Conservation (phyloP, 1,140 invertebrate genomes). For the Tigriopus japonicus region DNA sequence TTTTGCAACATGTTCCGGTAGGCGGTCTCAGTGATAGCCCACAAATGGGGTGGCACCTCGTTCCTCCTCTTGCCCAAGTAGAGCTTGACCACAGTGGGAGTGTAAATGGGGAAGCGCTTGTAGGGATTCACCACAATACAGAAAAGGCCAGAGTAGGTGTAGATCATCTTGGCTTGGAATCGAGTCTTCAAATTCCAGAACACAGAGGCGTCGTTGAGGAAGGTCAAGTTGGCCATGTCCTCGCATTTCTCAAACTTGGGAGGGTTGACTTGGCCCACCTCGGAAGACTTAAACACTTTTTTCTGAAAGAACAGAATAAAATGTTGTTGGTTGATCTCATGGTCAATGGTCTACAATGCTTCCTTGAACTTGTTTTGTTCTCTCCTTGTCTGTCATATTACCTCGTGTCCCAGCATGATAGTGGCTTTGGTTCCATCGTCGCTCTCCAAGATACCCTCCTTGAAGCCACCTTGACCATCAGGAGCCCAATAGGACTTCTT, state of each 20-base stretch:
- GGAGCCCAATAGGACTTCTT: conserved; percentile 99
- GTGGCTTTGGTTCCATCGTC: conserved; percentile 7
- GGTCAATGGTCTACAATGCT: too few species aligned
- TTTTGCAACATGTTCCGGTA: conserved; percentile 14
- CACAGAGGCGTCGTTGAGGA: conserved; percentile 80
- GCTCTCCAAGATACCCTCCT: conserved; percentile 45
- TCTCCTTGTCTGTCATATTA: background rate
- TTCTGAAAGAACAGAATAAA: conserved; percentile 32
- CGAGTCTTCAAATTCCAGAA: conserved; percentile 95
- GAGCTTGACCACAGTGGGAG: conserved; percentile 31
- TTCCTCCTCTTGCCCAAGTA: conserved; percentile 39
- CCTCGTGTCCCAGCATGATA: conserved; percentile 7
- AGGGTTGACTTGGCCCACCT: conserved; percentile 45
- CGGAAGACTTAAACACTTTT: conserved; percentile 92
- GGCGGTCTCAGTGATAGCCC: conserved; percentile 31
- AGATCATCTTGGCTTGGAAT: conserved; percentile 94
- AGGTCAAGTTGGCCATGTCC: conserved; percentile 45
- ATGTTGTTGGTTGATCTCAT: background rate
- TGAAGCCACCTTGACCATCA: conserved; percentile 89
- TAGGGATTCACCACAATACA: conserved; percentile 27
- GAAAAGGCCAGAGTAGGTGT: conserved; percentile 33
- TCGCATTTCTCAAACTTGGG: conserved; percentile 40
- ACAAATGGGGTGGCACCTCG: conserved; percentile 41
- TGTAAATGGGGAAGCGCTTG: conserved; percentile 40
- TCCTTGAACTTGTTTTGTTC: background rate